Evolutionary conservation across 1,140 invertebrate genomes (phyloP), one percentile per base, ranked within the genome.

Genomic region (Nasonia giraulti): DNA sequence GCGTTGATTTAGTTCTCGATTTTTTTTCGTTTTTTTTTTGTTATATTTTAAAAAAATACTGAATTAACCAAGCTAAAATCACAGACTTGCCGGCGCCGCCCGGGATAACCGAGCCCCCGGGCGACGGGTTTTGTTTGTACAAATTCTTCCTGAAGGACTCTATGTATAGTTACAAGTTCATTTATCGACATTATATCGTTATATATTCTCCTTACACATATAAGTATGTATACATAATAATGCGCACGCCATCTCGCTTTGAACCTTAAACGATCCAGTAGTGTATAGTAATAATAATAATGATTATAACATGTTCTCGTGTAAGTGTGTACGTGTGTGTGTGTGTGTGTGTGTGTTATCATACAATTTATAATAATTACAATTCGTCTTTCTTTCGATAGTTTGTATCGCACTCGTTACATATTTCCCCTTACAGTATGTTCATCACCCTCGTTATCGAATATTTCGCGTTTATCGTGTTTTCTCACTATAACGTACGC

Each of bases 31-130:
- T 68, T 85, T 82, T 85, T 85, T 82, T 77, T 78, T 85, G 37
- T 20, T 68, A 82, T 78, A 85, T 85, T 92, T 92, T 93, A 91
- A 92, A 93, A 93, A 92, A 92, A 93, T 93, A 93, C 91, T 93
- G 91, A 93, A 92, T 92, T 92, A 93, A 93, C 91, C 91, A 93
- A 93, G 92, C 92, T 93, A 93, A 93, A 93, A 93, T 93, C 92
- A 93, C 92, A 93, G 92, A 92, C 91, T 91, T 89, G 89, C 91
- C 90, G 88, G 90, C 82, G 83, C 79, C 85, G 81, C 62, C 6
- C 23, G 55, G 50, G 85, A 85, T 86, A 47, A 68, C 47, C 27
- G 55, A 77, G 17, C 37, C 14, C 37, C n/a, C 76, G 74, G 83
- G 90, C 89, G 88, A 88, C 89, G 87, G 89, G 87, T 92, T 92